Base-by-base conservation (phyloP, 2,888 invertebrate species). In the Agrotis puta region DNA sequence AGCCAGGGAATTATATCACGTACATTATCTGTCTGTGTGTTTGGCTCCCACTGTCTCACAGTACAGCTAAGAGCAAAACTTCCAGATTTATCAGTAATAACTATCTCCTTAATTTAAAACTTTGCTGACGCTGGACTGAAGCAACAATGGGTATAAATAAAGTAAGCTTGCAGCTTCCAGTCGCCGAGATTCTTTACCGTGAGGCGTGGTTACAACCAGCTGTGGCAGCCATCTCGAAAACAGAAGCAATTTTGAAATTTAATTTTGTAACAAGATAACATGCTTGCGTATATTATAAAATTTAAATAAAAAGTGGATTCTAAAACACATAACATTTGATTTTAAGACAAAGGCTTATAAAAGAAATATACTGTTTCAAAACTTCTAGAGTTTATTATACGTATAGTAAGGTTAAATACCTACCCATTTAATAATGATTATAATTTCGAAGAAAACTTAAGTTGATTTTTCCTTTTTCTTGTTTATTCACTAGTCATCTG, bases 101-200 rank as follows among this genome's bases (percentile, higher is more conserved):
- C 70, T 82, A 82, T 77, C 77, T 76, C 65, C 73, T 79, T 77
- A 75, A 82, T 77, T 80, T 80, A 72, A 83, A 83, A 82, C 73
- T 83, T 83, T 72, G 71, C 71, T 77, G 68, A 72, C 65, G 51
- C 57, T 64, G 53, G 66, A 75, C 70, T 64, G 57, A 47, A 70
- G 72, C 72, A 82, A 84, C 78, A 84, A 81, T 78, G 50, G 63
- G 63, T 70, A 81, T 82, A 82, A 84, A 84, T 81, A 84, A 75
- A 67, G 63, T 72, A 64, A 70, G 64, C 74, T 58, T 14, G 67
- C 45, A 74, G 70, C 58, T 73, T 74, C 59, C 48, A 75, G 77
- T 72, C 51, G 63, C 33, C 57, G 57, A 22, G 59, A 64, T 74
- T 70, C 72, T 78, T 73, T 73, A 58, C 50, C 71, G 51, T 58